Evolutionary conservation across 2,797 vertebrate species (phyloP), one percentile per base, ranked within the genome.

Genomic region (Enteromius afrohamiltoni): DNA sequence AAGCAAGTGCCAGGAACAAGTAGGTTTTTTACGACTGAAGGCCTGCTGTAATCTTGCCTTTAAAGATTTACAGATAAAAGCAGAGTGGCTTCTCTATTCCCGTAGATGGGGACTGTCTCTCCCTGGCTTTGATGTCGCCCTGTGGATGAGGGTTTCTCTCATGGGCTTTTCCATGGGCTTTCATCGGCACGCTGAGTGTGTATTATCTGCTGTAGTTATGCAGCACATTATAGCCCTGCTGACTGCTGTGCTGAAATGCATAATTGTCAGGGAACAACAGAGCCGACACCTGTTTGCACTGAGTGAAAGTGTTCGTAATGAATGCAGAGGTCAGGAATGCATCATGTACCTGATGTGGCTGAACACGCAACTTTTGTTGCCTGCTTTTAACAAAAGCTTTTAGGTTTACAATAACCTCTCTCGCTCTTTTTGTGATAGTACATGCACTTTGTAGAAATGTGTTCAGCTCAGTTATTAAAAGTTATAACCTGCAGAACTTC

Each of bases 51-150:
- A 86, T 87, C 82, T 80, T 11, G 45, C 83, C 67, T 87, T 84
- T 79, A 86, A 81, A 86, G 86, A 89, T 87, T 85, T 85, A 83
- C 83, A 86, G 88, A 89, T 89, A 87, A 88, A 87, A 88, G 88
- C 82, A 86, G 82, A 86, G 83, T 83, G 82, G 79, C 77, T 86
- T 83, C 70, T 85, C 62, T 51, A 55, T 60, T 55, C 51, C 51
- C 29, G 42, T 53, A 79, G 86, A 85, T 64, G 82, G 73, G 73
- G 77, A 79, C 73, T 3, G n/a, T 67, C 84, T 78, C 71, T 68
- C 34, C n/a, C 16, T 1, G 23, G 84, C 86, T 85, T 85, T 87
- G 86, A 87, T 85, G 81, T 85, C 26, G 47, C 23, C 80, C 73
- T 76, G 71, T 29, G 37, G 34, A 55, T 21, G 77, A 87, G 53